phyloP scores from a whole-genome alignment of 2,888 invertebrate genomes.

The Lydus trimaculatus region DNA sequence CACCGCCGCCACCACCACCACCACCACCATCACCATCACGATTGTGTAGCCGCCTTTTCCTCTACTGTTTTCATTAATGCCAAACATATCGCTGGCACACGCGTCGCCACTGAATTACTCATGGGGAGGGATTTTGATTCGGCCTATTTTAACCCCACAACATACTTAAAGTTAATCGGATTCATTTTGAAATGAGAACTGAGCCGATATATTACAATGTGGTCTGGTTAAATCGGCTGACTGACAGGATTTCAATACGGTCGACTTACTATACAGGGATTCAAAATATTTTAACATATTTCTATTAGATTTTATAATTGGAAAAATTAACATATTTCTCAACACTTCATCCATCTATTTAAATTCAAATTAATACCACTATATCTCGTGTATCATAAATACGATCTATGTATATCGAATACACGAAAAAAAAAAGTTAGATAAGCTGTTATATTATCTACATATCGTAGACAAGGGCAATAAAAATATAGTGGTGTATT shows the following conservation, averaged over 20 bases:
- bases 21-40: neutral
- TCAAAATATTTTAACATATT: conserved; percentile 54
- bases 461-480: neutral
- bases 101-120: conserved; percentile 60
- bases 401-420: neutral
- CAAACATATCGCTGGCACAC: conserved; percentile 58
- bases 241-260: conserved; percentile 52
- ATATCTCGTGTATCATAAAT: neutral
- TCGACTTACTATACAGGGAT: conserved; percentile 44
- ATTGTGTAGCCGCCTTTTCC: conserved; percentile 29
- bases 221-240: conserved; percentile 50
- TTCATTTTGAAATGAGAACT: conserved; percentile 57
- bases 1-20: neutral
- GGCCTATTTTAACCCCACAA: conserved; percentile 60
- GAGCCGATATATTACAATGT: conserved; percentile 55
- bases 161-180: conserved; percentile 61
- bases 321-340: conserved; percentile 53
- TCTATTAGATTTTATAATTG: conserved; percentile 56
- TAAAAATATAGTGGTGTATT: neutral
- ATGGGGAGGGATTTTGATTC: conserved; percentile 58
- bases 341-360: conserved; percentile 31
- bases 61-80: conserved; percentile 59
- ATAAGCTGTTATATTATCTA: neutral
- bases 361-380: conserved; percentile 28
- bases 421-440: neutral